phyloP scores from a whole-genome alignment of 2,797 vertebrate species.

The Enteromius afrohamiltoni region DNA sequence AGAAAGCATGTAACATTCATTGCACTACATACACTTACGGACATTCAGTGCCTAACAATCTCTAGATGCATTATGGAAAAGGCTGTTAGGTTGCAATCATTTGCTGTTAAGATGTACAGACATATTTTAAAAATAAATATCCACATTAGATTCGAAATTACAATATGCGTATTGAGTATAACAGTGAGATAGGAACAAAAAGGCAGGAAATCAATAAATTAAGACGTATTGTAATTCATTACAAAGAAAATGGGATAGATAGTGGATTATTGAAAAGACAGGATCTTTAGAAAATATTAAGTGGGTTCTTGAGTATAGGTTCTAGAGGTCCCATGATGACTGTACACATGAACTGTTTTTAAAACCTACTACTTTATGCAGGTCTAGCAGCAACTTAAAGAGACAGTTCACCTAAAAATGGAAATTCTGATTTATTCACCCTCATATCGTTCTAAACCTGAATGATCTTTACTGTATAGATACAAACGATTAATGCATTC shows the following conservation, averaged over 20 bases:
- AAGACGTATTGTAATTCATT: constrained; percentile 19
- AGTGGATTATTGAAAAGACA: constrained; percentile 1
- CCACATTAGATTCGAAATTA: neutral
- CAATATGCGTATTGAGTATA: neutral
- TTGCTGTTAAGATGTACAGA: constrained; percentile 19
- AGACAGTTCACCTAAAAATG: neutral
- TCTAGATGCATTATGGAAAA: constrained; percentile 15
- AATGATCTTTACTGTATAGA: neutral
- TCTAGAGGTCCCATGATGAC: neutral
- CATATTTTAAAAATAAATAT: constrained; percentile 18
- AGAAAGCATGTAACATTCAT: neutral
- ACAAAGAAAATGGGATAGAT: neutral
- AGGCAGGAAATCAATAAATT: constrained; percentile 14
- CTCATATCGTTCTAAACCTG: neutral
- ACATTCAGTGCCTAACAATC: constrained; percentile 23
- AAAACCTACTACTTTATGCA: neutral
- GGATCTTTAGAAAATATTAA: neutral
- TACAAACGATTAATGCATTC: neutral
- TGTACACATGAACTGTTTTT: neutral
- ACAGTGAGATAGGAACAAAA: constrained; percentile 1
- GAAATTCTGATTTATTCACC: neutral
- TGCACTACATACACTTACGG: neutral
- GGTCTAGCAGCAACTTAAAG: constrained; percentile 15
- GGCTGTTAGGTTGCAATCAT: constrained; percentile 28
- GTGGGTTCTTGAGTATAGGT: constrained; percentile 4